Evolutionary conservation across 2,113 vertebrate genomes (phyloP).

Genomic region (Proterorhinus semilunaris): DNA sequence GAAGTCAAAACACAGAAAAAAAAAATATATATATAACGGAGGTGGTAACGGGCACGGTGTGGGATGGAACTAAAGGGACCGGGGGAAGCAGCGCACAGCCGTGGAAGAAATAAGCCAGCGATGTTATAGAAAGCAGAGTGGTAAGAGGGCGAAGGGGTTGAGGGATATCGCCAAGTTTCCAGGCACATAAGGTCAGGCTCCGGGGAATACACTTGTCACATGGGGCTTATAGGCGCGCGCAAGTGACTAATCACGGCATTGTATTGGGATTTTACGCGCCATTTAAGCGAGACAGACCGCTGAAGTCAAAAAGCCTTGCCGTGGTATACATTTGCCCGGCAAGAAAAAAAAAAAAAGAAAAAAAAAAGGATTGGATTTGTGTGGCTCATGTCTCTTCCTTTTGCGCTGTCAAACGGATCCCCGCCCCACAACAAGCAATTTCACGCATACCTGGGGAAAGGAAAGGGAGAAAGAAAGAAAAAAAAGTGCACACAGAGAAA

Average conservation of each 20-base stretch:
- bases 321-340: not conserved
- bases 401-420: slow-evolving; percentile 2
- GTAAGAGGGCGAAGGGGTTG: not conserved
- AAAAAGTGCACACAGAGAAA: not conserved
- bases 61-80: slow-evolving; percentile 58
- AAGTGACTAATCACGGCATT: not conserved
- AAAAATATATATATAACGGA: slow-evolving; percentile 41
- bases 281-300: not conserved
- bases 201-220: slow-evolving; percentile 21
- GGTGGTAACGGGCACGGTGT: slow-evolving; percentile 55
- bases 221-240: not conserved
- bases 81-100: slow-evolving; percentile 12
- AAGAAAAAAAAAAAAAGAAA: not conserved
- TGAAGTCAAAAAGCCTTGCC: not conserved
- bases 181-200: slow-evolving; percentile 20
- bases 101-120: too few relatives aligned
- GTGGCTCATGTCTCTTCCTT: not conserved
- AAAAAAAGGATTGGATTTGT: not conserved
- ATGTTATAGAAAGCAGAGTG: not conserved
- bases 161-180: not conserved
- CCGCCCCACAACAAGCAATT: slow-evolving; percentile 3
- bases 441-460: not conserved
- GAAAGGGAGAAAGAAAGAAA: not conserved
- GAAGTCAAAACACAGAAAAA: slow-evolving; percentile 16
- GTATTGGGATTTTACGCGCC: slow-evolving; percentile 5